Conservation (phyloP, 2,113 vertebrate genomes). For the Clarias batrachus region DNA sequence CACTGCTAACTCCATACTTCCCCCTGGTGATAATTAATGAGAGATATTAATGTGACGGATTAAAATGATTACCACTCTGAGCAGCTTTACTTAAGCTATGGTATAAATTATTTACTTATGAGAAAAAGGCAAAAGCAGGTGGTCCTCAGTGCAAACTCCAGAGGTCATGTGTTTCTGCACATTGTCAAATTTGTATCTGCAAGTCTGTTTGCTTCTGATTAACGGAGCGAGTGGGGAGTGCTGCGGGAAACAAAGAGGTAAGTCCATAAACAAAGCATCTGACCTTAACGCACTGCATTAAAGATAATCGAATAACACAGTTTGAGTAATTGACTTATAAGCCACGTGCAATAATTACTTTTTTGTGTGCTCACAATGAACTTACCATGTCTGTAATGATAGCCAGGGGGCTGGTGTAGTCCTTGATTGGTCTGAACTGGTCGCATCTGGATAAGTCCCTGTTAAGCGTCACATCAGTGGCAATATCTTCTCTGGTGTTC, state of each 20-base stretch:
- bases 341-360: neutral
- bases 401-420: conserved; percentile 84
- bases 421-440: conserved; percentile 76
- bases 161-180: conserved; percentile 81
- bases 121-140: conserved; percentile 85
- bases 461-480: conserved; percentile 77
- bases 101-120: conserved; percentile 75
- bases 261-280: neutral
- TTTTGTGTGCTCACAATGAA: neutral
- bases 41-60: neutral
- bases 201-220: conserved; percentile 84
- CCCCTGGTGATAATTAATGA: conserved; percentile 66
- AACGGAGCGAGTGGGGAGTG: conserved; percentile 75
- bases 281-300: neutral
- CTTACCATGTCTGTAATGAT: conserved; percentile 84
- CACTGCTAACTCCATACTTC: conserved; percentile 76
- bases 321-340: conserved; percentile 9
- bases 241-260: conserved; percentile 64
- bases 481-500: conserved; percentile 72
- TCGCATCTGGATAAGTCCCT: conserved; percentile 84
- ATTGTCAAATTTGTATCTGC: conserved; percentile 85
- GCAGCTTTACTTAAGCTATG: neutral
- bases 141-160: conserved; percentile 83
- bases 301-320: neutral
- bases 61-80: neutral